phyloP scores from a whole-genome alignment of 35 echinoderm and acorn worm species.

The Apostichopus japonicus region DNA sequence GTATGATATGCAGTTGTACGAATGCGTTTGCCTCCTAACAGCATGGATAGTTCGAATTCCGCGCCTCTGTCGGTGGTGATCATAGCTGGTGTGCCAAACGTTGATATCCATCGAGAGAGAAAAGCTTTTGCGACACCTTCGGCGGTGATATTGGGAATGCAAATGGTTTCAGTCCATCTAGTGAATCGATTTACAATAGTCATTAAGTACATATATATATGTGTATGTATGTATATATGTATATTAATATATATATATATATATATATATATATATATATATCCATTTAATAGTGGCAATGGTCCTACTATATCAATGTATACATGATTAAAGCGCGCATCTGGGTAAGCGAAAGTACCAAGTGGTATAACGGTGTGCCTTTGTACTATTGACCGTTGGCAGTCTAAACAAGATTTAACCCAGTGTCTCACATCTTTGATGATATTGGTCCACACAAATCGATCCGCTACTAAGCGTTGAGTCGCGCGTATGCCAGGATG shows the following conservation, averaged over 20 bases:
- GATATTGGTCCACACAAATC: not conserved
- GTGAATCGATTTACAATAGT: not conserved
- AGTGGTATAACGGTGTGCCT: not conserved
- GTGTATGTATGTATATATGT: not conserved
- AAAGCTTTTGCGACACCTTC: not conserved
- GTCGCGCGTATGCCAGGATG: constrained; percentile 21
- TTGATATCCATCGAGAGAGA: not conserved
- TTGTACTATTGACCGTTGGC: not conserved
- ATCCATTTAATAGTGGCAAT: too few relatives aligned
- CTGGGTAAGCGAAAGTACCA: not conserved
- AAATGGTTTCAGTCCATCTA: not conserved
- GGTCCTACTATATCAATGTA: not conserved
- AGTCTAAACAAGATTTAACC: too few relatives aligned
- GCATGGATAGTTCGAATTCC: not conserved
- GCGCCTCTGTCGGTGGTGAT: not conserved
- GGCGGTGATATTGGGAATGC: not conserved
- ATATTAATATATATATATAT: too few relatives aligned
- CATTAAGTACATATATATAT: not conserved
- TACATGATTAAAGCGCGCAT: constrained; percentile 1
- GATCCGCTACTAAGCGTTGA: not conserved
- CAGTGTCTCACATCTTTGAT: not conserved
- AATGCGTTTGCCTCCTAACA: not conserved
- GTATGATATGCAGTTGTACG: not conserved
- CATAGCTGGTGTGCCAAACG: not conserved
- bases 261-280: too few relatives aligned